Conservation (phyloP, 1,140 invertebrate species). For the Camponotus floridanus region DNA sequence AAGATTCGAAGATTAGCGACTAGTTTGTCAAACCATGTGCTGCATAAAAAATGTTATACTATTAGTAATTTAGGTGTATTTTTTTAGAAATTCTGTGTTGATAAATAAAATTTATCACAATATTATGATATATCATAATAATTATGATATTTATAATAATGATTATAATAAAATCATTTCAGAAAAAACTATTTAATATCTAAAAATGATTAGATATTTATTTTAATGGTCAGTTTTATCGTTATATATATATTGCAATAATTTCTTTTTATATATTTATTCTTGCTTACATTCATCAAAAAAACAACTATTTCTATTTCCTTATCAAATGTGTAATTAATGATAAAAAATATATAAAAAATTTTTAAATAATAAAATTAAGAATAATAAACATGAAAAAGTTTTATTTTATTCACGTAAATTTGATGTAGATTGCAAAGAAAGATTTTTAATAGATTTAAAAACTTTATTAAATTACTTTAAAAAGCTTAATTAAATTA, state of each 20-base stretch:
- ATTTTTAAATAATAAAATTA: too few species aligned
- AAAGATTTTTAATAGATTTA: neutral
- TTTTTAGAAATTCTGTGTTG: neutral
- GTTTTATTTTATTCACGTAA: too few species aligned
- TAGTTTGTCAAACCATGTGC: neutral
- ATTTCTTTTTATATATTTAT: neutral
- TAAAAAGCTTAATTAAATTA: neutral
- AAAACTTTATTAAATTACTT: neutral
- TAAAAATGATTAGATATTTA: neutral
- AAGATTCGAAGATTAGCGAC: slow-evolving; percentile 13
- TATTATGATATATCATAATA: neutral
- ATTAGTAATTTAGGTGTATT: neutral
- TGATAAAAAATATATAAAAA: neutral
- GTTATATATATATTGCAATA: neutral
- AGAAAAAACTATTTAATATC: neutral
- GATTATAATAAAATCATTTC: slow-evolving; percentile 11
- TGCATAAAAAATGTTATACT: slow-evolving; percentile 7
- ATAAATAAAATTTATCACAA: neutral
- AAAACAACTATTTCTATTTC: neutral
- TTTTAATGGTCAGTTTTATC: slow-evolving; percentile 13
- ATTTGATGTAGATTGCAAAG: neutral
- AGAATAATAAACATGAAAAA: too few species aligned
- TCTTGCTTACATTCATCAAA: neutral
- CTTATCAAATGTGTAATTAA: neutral
- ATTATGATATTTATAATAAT: neutral